Conservation (phyloP, 2,888 invertebrate species). For the Matsumyia berberina region DNA sequence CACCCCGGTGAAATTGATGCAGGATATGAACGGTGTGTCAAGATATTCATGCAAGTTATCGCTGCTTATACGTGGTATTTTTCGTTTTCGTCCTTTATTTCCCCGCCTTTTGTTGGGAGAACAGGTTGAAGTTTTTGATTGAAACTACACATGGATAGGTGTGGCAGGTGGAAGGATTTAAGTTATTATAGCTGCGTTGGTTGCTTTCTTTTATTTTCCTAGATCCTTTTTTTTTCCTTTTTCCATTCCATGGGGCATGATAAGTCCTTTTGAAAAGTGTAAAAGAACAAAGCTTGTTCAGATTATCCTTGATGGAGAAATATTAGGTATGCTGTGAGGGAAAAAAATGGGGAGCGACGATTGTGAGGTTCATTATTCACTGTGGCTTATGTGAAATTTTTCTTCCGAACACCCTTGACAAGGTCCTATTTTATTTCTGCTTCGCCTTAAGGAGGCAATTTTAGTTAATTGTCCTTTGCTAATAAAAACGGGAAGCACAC, state of each 20-base stretch:
- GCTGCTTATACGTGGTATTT: constrained; percentile 10
- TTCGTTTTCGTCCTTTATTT: not conserved
- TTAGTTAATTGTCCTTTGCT: not conserved
- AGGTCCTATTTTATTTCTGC: not conserved
- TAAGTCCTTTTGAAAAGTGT: constrained; percentile 31
- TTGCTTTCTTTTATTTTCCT: no score
- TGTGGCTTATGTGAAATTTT: constrained; percentile 47
- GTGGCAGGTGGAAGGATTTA: constrained; percentile 7
- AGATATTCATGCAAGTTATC: constrained; percentile 44
- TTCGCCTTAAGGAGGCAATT: not conserved
- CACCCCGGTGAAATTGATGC: constrained; percentile 25
- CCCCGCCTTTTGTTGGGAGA: not conserved
- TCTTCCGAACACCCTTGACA: no score
- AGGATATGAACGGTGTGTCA: constrained; percentile 44
- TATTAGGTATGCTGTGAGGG: not conserved
- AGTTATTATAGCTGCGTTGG: not conserved
- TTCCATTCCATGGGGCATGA: constrained; percentile 4
- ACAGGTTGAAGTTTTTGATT: constrained; percentile 27
- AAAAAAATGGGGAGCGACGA: no score
- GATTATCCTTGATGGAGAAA: constrained; percentile 1
- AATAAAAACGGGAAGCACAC: constrained; percentile 9
- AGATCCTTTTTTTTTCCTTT: not conserved
- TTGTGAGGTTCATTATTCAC: no score
- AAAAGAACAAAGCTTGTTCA: not conserved
- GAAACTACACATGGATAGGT: constrained; percentile 3